Conservation (phyloP, 2,797 vertebrate genomes). For the Carapus acus region DNA sequence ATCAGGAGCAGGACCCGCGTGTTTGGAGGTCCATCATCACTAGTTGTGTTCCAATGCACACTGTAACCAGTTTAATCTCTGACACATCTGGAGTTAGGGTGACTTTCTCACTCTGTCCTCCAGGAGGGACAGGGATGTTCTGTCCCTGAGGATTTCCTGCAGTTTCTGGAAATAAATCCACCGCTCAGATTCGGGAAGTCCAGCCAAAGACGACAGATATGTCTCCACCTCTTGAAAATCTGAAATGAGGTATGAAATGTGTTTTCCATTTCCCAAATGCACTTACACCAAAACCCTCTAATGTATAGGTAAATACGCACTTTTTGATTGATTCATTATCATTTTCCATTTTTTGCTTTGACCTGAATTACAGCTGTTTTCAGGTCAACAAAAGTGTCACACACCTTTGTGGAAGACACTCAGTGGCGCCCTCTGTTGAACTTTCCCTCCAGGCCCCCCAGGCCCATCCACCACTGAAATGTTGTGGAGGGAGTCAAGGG, state of each 20-base stretch:
- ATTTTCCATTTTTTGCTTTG: slow-evolving; percentile 1
- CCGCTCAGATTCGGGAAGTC: slow-evolving; percentile 56
- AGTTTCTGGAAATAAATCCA: slow-evolving; percentile 59
- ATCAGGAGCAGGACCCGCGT: no score
- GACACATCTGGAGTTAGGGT: no score
- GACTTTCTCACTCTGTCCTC: slow-evolving; percentile 72
- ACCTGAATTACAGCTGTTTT: no score
- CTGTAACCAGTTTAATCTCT: no score
- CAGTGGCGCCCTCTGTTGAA: slow-evolving; percentile 1
- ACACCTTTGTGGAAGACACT: no score
- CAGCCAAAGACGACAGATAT: slow-evolving; percentile 69
- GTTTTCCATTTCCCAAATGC: no score
- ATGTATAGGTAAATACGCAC: no score
- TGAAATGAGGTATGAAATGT: no score
- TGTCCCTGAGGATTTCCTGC: slow-evolving; percentile 61
- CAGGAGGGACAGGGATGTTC: slow-evolving; percentile 63
- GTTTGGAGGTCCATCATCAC: no score
- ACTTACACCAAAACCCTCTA: slow-evolving; percentile 1
- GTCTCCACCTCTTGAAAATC: slow-evolving; percentile 59
- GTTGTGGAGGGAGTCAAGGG: background rate
- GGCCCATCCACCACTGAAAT: slow-evolving; percentile 39
- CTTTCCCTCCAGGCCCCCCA: background rate
- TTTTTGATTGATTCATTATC: no score
- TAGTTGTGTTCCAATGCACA: no score
- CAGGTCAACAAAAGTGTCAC: no score